Percentiles rank a stretch among this genome's conserved stretches.
Evolutionary conservation across 2,888 invertebrate species (phyloP).

Genomic region (Geotrupes spiniger): DNA sequence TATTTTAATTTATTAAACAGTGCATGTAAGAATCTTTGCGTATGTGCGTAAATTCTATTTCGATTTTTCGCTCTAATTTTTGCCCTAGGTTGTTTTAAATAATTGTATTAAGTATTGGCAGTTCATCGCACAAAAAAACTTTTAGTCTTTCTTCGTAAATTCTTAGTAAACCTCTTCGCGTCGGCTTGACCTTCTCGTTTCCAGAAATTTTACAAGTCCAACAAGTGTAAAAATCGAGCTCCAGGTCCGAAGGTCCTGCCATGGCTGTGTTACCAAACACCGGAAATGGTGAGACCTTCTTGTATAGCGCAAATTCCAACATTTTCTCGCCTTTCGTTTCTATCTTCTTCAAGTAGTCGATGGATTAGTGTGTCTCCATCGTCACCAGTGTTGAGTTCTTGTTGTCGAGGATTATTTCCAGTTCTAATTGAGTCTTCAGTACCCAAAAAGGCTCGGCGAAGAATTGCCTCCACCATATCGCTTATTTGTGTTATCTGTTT

Average conservation of each 20-base stretch:
- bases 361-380: conserved; percentile 59
- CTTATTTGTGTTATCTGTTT: conserved; percentile 23
- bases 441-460: conserved; percentile 32
- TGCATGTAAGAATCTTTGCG: too few species aligned
- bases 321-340: conserved; percentile 59
- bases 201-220: conserved; percentile 40
- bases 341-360: conserved; percentile 56
- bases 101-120: too few species aligned
- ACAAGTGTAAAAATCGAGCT: conserved; percentile 20
- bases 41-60: too few species aligned
- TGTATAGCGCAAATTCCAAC: conserved; percentile 57
- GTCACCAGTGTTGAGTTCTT: conserved; percentile 60
- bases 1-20: too few species aligned
- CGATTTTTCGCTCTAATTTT: too few species aligned
- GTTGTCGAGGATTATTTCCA: conserved; percentile 52
- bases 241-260: not conserved
- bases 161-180: conserved; percentile 34
- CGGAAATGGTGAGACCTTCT: conserved; percentile 51
- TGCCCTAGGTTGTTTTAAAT: too few species aligned
- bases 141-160: conserved; percentile 44
- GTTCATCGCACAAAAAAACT: too few species aligned
- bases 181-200: conserved; percentile 41
- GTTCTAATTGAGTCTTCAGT: conserved; percentile 45
- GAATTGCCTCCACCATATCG: conserved; percentile 44
- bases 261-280: conserved; percentile 7